Conservation (phyloP, 2,888 invertebrate genomes). For the Lithophane socia region DNA sequence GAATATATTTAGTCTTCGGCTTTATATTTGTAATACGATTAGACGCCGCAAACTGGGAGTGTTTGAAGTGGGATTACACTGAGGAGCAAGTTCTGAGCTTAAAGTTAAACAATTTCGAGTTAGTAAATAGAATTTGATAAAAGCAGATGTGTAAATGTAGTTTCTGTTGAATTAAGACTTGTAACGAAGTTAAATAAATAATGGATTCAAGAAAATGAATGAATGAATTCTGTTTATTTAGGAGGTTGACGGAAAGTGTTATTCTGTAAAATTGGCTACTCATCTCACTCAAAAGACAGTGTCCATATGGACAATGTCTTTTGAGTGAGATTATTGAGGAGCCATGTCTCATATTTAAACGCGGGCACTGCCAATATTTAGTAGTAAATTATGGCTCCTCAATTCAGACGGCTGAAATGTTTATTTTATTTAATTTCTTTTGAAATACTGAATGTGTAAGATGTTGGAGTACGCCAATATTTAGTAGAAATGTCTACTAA, state of each 20-base stretch:
- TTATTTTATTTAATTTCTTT: too few relatives aligned
- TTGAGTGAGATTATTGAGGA: too few relatives aligned
- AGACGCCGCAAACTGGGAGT: slow-evolving; percentile 33
- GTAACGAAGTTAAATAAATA: slow-evolving; percentile 12
- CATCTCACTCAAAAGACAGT: neutral
- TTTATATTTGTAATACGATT: slow-evolving; percentile 49
- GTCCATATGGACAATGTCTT: too few relatives aligned
- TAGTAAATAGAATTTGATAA: slow-evolving; percentile 41
- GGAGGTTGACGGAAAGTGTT: neutral
- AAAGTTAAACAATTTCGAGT: slow-evolving; percentile 19
- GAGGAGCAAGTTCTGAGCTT: slow-evolving; percentile 33
- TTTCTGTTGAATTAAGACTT: slow-evolving; percentile 29
- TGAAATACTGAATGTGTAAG: too few relatives aligned
- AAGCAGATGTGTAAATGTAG: slow-evolving; percentile 29
- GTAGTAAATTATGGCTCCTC: too few relatives aligned
- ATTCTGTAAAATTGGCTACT: neutral
- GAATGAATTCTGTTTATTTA: neutral
- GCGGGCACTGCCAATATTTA: too few relatives aligned
- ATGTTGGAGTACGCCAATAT: too few relatives aligned
- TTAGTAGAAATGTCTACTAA: too few relatives aligned
- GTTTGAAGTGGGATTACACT: slow-evolving; percentile 49
- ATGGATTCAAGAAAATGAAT: neutral
- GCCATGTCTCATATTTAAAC: too few relatives aligned
- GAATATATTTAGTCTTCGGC: slow-evolving; percentile 29
- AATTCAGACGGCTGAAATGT: too few relatives aligned